phyloP scores from a whole-genome alignment of 2,113 vertebrate genomes.

The Ammodytes dubius region DNA sequence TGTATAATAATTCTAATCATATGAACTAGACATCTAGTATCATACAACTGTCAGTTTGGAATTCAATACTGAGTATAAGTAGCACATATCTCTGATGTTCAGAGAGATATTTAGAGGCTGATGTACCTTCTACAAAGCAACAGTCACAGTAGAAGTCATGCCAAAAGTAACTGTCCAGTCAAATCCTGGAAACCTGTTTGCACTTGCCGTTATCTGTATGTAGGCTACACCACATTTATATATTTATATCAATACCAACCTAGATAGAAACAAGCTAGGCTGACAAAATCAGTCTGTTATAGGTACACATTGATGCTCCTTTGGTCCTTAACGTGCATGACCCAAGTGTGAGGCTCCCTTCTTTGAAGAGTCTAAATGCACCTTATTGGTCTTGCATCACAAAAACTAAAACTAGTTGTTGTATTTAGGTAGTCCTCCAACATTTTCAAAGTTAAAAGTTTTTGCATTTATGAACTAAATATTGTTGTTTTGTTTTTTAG shows the following conservation, averaged over 20 bases:
- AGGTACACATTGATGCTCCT: too few relatives aligned
- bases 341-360: too few relatives aligned
- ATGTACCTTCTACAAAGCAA: neutral
- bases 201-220: too few relatives aligned
- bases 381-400: neutral
- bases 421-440: neutral
- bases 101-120: neutral
- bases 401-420: neutral
- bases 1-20: neutral
- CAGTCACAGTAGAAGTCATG: neutral
- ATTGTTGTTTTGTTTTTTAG: too few relatives aligned
- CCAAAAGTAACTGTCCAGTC: too few relatives aligned
- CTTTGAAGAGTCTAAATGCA: neutral
- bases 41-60: neutral
- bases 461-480: neutral
- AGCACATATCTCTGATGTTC: too few relatives aligned
- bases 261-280: too few relatives aligned
- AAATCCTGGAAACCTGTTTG: too few relatives aligned
- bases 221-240: too few relatives aligned
- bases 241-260: too few relatives aligned
- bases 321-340: too few relatives aligned
- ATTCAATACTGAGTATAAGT: neutral
- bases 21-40: neutral
- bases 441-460: neutral
- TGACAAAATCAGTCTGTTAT: too few relatives aligned